These are phyloP conservation scores for Sarcoramphus papa DNA, from an alignment of 2,797 vertebrate genomes.

Conservation along the genomic window DNA sequence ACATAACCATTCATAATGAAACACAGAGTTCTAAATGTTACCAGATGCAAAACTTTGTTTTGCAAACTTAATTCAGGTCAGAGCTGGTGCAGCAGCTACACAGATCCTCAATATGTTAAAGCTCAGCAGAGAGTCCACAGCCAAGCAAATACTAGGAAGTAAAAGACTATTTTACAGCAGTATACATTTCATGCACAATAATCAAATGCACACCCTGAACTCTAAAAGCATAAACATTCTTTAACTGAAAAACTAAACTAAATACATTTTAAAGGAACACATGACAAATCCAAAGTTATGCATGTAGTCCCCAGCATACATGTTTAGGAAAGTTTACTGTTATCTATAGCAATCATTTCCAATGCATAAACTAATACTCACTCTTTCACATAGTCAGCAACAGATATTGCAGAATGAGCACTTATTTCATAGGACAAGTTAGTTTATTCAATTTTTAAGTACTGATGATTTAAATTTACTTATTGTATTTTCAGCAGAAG, in stretches of 20 bases:
- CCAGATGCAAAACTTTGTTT: constrained; percentile 11
- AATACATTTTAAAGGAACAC: background rate
- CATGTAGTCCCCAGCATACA: background rate
- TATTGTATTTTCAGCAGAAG: background rate
- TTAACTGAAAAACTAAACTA: background rate
- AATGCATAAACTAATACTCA: background rate
- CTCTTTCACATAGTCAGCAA: background rate
- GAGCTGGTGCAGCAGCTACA: background rate
- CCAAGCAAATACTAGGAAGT: background rate
- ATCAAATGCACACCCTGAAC: background rate
- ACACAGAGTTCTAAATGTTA: background rate
- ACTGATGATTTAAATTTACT: background rate
- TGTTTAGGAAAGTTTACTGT: background rate
- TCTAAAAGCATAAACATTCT: background rate
- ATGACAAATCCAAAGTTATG: background rate
- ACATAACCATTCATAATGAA: background rate
- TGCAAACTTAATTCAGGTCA: background rate
- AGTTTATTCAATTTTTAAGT: background rate
- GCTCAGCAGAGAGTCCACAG: background rate
- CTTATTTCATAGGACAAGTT: background rate
- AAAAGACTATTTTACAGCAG: background rate
- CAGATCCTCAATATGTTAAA: background rate
- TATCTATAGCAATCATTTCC: background rate
- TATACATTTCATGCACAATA: background rate
- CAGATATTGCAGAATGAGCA: background rate